Evolutionary conservation across 1,140 invertebrate genomes (phyloP).

Genomic region (Mactra quadrangularis): DNA sequence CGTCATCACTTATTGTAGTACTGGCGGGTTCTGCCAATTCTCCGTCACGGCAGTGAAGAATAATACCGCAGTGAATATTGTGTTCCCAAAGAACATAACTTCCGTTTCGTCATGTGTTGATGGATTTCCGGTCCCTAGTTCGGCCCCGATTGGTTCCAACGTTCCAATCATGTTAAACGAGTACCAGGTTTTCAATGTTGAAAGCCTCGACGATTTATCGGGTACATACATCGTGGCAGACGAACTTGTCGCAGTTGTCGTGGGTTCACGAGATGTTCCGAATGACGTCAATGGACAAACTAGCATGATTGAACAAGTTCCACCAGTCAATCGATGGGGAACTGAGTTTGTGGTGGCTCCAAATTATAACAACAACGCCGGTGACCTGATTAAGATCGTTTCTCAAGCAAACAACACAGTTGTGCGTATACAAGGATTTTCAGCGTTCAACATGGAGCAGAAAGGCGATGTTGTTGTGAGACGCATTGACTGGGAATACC

Average conservation of each 20-base stretch:
- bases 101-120: not conserved
- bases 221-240: conserved; percentile 25
- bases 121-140: not conserved
- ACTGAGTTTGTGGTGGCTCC: conserved; percentile 12
- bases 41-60: conserved; percentile 18
- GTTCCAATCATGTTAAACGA: conserved; percentile 26
- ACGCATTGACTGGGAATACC: conserved; percentile 36
- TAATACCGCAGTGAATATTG: conserved; percentile 11
- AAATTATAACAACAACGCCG: conserved; percentile 16
- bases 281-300: no score
- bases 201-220: conserved; percentile 15
- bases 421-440: conserved; percentile 32
- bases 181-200: conserved; percentile 26
- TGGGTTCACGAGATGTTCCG: conserved; percentile 14
- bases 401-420: conserved; percentile 1
- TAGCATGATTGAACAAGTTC: conserved; percentile 47
- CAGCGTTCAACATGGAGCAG: conserved; percentile 23
- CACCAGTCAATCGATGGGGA: conserved; percentile 55
- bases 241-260: conserved; percentile 39
- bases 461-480: not conserved
- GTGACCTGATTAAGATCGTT: conserved; percentile 44
- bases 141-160: not conserved
- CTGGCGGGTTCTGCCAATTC: conserved; percentile 37
- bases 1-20: conserved; percentile 40
- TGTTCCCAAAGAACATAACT: not conserved